Evolutionary conservation across 2,888 invertebrate species (phyloP), one percentile per base, ranked within the genome.

Genomic region (Andrena trimmerana): DNA sequence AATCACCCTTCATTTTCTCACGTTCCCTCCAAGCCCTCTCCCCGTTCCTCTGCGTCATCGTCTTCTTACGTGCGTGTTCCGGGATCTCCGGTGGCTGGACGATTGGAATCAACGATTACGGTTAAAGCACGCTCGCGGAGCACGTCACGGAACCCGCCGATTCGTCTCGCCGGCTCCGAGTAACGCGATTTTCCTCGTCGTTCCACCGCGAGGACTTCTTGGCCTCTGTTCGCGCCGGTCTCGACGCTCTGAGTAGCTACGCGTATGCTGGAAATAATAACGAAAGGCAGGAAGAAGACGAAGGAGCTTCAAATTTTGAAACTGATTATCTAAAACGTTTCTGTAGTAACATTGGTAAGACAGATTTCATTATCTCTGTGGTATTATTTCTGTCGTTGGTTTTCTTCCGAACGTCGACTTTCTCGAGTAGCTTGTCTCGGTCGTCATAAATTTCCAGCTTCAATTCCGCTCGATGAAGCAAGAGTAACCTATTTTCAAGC

Each of bases 161-260:
- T 86, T 86, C 76, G 83, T 85, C 78, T 80, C 87, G 70, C 74
- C 79, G 66, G 48, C 57, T 81, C 66, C 69, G 63, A 10, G 48
- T 86, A 89, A 90, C 84, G 79, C 87, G 87, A 88, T 84, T 85
- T 27, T 81, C 74, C 80, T 66, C 78, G 68, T 76, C 62, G 77
- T 72, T 69, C 31, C 63, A 29, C 24, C 48, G 62, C 63, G 48
- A 29, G 27, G 33, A 36, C 63, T 66, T 57, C 57, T 24, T 3
- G 50, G 24, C 57, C 67, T 50, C 42, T 62, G 63, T 73, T 86
- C 70, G 36, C 75, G 60, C 48, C 63, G 71, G 68, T 88, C 65
- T 36, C 81, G 73, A 66, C 67, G 52, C 71, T 78, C 60, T 66
- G 86, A 75, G 73, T 74, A 62, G 29, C 1, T 20, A n/a, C 20